These are phyloP conservation scores for Gryllus longicercus DNA, from an alignment of 2,888 invertebrate genomes.

Conservation along the genomic window DNA sequence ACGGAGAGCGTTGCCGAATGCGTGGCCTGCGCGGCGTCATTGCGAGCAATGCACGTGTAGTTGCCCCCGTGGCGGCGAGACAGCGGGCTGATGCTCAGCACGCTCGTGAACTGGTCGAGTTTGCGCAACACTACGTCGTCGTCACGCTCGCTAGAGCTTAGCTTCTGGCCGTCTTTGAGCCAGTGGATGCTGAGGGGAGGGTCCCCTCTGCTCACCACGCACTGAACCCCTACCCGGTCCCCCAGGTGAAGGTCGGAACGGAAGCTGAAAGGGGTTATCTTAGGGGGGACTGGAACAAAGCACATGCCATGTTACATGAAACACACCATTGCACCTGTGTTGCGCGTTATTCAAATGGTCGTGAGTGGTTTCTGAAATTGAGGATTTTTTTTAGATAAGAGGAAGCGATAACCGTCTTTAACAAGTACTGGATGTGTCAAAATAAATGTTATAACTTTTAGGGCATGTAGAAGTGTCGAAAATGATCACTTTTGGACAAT, in stretches of 20 bases:
- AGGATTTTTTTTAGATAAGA: too few species aligned
- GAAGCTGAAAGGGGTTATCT: slow-evolving; percentile 39
- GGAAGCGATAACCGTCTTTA: too few species aligned
- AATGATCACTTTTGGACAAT: too few species aligned
- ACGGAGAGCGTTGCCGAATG: slow-evolving; percentile 51
- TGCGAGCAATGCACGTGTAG: slow-evolving; percentile 54
- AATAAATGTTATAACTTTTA: too few species aligned
- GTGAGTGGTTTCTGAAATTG: too few species aligned
- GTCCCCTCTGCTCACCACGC: slow-evolving; percentile 51
- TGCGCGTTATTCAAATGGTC: too few species aligned
- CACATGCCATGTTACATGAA: slow-evolving; percentile 19
- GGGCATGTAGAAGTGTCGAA: too few species aligned
- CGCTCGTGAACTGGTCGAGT: slow-evolving; percentile 44
- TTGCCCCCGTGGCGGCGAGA: slow-evolving; percentile 52
- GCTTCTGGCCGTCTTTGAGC: slow-evolving; percentile 53
- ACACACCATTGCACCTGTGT: background rate
- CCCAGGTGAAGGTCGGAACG: slow-evolving; percentile 38
- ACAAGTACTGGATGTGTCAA: too few species aligned
- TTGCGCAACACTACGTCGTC: slow-evolving; percentile 40
- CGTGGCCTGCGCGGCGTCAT: slow-evolving; percentile 49
- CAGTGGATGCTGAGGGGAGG: slow-evolving; percentile 49
- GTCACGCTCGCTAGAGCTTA: slow-evolving; percentile 43
- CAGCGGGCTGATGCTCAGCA: slow-evolving; percentile 52
- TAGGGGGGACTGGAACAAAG: slow-evolving; percentile 39
- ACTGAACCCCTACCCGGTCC: slow-evolving; percentile 47